These are phyloP conservation scores for Solenopsis invicta DNA, from an alignment of 1,140 invertebrate species.

Conservation along the genomic window DNA sequence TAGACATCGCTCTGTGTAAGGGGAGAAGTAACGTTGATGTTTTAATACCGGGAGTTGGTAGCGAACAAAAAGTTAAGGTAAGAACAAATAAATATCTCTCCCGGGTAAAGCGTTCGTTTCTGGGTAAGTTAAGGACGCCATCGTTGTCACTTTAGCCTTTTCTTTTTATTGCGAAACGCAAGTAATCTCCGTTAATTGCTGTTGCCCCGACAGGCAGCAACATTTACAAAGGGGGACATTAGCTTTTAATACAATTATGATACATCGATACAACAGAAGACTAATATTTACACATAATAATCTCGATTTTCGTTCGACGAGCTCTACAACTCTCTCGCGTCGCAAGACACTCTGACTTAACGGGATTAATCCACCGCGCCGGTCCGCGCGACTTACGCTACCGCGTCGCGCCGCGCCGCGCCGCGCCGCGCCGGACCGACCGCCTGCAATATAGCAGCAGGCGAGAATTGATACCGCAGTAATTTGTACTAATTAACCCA, in stretches of 20 bases:
- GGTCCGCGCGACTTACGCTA: background rate
- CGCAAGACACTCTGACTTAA: constrained; percentile 40
- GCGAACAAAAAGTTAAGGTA: background rate
- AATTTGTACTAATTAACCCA: constrained; percentile 65
- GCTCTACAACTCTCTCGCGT: background rate
- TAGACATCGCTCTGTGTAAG: constrained; percentile 5
- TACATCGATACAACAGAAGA: constrained; percentile 45
- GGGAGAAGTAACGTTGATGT: background rate
- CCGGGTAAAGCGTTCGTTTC: constrained; percentile 27
- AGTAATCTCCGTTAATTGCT: constrained; percentile 50
- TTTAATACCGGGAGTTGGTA: background rate
- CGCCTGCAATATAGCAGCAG: constrained; percentile 19
- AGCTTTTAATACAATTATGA: constrained; percentile 56
- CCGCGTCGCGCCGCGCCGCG: background rate
- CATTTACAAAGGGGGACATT: constrained; percentile 48
- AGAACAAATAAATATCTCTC: constrained; percentile 6
- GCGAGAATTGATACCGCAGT: constrained; percentile 62
- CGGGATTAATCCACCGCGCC: constrained; percentile 37
- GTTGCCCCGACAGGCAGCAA: constrained; percentile 19
- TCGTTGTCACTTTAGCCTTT: constrained; percentile 52
- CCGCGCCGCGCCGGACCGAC: too few species aligned
- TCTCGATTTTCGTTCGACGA: constrained; percentile 40
- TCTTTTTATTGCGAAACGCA: constrained; percentile 52
- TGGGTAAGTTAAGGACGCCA: constrained; percentile 57
- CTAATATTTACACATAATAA: constrained; percentile 54